A percentile compares a stretch with the other conserved stretches of the same genome.
phyloP scores from a whole-genome alignment of 2,888 invertebrate species.

The Stegophylla sp. region DNA sequence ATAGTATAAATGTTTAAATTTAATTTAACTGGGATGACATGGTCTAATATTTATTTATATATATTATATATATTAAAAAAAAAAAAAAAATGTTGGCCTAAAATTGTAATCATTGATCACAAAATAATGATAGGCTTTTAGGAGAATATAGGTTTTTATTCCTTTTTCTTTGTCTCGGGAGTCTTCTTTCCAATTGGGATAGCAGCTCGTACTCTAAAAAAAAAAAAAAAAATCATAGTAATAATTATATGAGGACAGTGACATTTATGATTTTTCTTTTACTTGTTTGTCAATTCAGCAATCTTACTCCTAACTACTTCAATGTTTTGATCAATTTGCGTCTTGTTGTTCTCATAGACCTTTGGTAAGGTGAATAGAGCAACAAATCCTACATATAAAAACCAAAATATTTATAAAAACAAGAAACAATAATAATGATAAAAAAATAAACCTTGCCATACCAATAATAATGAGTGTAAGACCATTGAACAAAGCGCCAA shows the following conservation, averaged over 20 bases:
- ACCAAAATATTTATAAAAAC: slow-evolving; percentile 35
- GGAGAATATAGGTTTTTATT: slow-evolving; percentile 28
- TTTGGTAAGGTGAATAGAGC: slow-evolving; percentile 94
- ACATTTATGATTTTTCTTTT: no score
- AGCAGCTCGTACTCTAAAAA: slow-evolving; percentile 79
- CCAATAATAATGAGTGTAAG: slow-evolving; percentile 96
- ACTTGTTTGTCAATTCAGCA: slow-evolving; percentile 89
- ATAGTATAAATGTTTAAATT: slow-evolving; percentile 44
- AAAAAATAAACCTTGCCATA: slow-evolving; percentile 68
- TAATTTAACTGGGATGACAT: slow-evolving; percentile 42
- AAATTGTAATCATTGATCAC: slow-evolving; percentile 27
- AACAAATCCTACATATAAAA: slow-evolving; percentile 84
- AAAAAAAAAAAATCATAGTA: background rate
- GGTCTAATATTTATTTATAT: slow-evolving; percentile 28
- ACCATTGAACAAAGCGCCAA: slow-evolving; percentile 99
- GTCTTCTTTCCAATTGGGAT: slow-evolving; percentile 85
- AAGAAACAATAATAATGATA: background rate
- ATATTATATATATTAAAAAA: slow-evolving; percentile 6
- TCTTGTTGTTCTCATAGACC: slow-evolving; percentile 93
- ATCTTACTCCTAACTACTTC: slow-evolving; percentile 86
- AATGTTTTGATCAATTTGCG: slow-evolving; percentile 89
- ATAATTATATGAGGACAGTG: slow-evolving; percentile 19
- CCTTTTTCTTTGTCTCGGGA: slow-evolving; percentile 78
- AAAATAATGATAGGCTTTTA: slow-evolving; percentile 19
- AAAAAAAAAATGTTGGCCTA: slow-evolving; percentile 44